These are phyloP conservation scores for Dilophus febrilis DNA, from an alignment of 2,888 invertebrate genomes.

Conservation along the genomic window DNA sequence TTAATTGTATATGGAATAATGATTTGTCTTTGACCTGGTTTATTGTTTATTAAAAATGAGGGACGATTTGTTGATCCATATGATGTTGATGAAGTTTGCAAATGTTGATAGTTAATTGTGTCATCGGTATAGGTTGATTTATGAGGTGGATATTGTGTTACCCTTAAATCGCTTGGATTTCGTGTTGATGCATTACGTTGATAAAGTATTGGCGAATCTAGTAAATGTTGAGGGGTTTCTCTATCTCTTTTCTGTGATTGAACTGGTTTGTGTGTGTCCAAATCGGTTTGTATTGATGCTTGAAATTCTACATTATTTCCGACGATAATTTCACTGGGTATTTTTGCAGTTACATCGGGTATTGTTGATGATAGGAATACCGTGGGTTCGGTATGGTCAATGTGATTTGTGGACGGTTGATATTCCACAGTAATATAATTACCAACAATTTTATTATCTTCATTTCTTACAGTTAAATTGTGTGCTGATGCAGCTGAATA, in stretches of 20 bases:
- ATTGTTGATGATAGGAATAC: background rate
- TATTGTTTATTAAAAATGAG: too few relatives aligned
- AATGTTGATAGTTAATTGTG: conserved; percentile 16
- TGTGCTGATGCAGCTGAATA: conserved; percentile 31
- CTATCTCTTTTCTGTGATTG: conserved; percentile 10
- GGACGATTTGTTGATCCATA: conserved; percentile 4
- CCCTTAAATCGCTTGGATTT: conserved; percentile 21
- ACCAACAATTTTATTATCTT: conserved; percentile 10
- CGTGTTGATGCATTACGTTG: conserved; percentile 33
- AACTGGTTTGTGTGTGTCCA: background rate
- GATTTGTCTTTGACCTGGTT: conserved; percentile 54
- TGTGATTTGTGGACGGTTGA: background rate
- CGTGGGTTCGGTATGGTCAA: background rate
- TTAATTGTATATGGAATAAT: conserved; percentile 64
- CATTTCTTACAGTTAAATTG: conserved; percentile 11
- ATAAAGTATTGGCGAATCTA: conserved; percentile 42
- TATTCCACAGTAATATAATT: conserved; percentile 8
- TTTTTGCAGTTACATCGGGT: too few relatives aligned
- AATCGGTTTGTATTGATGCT: conserved; percentile 12
- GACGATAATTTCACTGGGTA: too few relatives aligned
- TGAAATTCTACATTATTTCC: conserved; percentile 9
- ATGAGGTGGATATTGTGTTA: conserved; percentile 10
- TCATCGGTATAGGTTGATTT: too few relatives aligned
- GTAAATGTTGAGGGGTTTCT: conserved; percentile 29
- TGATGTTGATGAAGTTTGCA: conserved; percentile 16